These are phyloP conservation scores for Sebastolobus alascanus DNA, from an alignment of 2,797 vertebrate species.

Conservation along the genomic window DNA sequence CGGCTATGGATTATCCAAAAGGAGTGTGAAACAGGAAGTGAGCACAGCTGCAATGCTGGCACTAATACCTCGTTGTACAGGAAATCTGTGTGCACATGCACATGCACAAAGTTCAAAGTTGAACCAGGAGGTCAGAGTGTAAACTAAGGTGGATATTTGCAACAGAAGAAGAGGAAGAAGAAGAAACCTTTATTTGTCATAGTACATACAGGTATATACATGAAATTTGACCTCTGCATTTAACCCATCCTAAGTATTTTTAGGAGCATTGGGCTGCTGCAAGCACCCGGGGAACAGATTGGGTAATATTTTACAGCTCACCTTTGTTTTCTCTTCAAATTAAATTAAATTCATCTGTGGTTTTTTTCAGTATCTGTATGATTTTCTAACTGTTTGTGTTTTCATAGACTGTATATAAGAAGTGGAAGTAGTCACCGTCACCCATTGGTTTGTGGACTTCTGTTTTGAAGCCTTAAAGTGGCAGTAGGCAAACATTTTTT, in stretches of 20 bases:
- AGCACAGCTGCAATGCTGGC: background rate
- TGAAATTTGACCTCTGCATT: too few relatives aligned
- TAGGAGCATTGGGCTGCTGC: too few relatives aligned
- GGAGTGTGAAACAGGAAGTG: background rate
- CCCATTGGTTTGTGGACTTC: too few relatives aligned
- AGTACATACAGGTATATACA: too few relatives aligned
- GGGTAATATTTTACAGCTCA: background rate
- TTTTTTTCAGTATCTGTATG: background rate
- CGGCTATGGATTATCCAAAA: conserved; percentile 25
- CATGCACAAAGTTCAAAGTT: background rate
- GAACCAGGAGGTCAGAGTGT: background rate
- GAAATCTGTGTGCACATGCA: background rate
- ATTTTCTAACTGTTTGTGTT: background rate
- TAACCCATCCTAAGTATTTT: too few relatives aligned
- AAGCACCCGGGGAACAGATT: background rate
- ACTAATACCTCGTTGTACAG: conserved; percentile 1
- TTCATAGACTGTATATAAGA: too few relatives aligned
- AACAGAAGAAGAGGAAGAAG: too few relatives aligned
- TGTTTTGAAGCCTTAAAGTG: too few relatives aligned
- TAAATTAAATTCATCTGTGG: background rate
- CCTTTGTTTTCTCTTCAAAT: background rate
- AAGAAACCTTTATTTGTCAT: too few relatives aligned
- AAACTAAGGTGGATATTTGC: background rate
- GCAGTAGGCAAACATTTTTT: too few relatives aligned
- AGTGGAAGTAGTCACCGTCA: too few relatives aligned